Conservation (phyloP, 2,888 invertebrate genomes). For the Barypeithes pellucidus region DNA sequence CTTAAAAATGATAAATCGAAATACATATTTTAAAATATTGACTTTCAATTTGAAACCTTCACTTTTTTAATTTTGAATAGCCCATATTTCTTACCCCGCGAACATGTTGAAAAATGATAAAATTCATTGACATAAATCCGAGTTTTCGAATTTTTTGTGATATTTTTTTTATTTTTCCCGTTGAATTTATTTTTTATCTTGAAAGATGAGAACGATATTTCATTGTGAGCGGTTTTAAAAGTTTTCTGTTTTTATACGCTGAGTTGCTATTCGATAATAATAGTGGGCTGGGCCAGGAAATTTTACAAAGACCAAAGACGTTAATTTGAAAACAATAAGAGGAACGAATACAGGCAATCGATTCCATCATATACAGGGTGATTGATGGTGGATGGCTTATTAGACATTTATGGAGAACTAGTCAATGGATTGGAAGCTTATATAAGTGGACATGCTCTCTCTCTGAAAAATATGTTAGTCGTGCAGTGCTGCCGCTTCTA, state of each 20-base stretch:
- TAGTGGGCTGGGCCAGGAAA: neutral
- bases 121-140: conserved; percentile 31
- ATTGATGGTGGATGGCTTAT: too few relatives aligned
- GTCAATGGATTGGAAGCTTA: too few relatives aligned
- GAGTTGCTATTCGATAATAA: neutral
- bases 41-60: conserved; percentile 42
- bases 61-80: conserved; percentile 31
- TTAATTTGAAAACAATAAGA: too few relatives aligned
- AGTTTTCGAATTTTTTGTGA: conserved; percentile 21
- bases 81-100: conserved; percentile 27
- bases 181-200: conserved; percentile 10
- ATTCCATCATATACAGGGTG: too few relatives aligned
- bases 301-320: neutral
- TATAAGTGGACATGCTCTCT: too few relatives aligned
- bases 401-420: too few relatives aligned
- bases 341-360: too few relatives aligned
- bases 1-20: too few relatives aligned
- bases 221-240: neutral
- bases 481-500: too few relatives aligned
- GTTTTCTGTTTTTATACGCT: conserved; percentile 1
- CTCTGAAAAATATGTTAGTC: too few relatives aligned
- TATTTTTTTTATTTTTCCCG: neutral
- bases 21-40: conserved; percentile 34
- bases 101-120: conserved; percentile 41
- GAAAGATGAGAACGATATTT: conserved; percentile 6